phyloP scores from a whole-genome alignment of 2,797 vertebrate genomes.

The Margarornis squamiger region DNA sequence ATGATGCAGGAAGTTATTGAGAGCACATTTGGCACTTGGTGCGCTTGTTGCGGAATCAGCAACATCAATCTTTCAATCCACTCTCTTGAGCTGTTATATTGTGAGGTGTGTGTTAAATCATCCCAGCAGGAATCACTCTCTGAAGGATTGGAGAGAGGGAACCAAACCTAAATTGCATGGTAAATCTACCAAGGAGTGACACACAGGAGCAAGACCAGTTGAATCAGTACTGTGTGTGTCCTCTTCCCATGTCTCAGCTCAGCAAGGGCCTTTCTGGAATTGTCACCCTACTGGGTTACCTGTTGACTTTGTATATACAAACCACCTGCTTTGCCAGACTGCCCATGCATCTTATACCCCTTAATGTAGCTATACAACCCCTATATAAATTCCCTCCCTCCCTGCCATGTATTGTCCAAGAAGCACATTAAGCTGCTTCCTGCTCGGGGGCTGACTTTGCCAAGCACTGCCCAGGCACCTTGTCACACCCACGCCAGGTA shows the following conservation, averaged over 20 bases:
- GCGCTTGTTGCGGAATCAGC: neutral
- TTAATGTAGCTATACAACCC: neutral
- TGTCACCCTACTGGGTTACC: neutral
- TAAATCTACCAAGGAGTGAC: neutral
- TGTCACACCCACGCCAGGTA: rapidly evolving
- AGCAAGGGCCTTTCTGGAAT: neutral
- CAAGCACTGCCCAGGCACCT: neutral
- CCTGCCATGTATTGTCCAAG: neutral
- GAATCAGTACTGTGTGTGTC: neutral
- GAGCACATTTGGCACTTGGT: neutral
- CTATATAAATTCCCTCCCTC: neutral
- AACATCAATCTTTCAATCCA: slow-evolving; percentile 3
- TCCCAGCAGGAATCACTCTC: neutral
- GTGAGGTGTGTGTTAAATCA: neutral
- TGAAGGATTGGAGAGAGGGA: neutral
- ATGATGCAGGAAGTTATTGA: neutral
- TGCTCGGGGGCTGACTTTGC: neutral
- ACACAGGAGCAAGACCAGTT: neutral
- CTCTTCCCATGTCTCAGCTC: neutral
- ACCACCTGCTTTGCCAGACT: neutral
- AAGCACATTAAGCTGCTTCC: neutral
- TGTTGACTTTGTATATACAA: neutral
- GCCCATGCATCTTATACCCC: neutral
- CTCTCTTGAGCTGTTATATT: neutral
- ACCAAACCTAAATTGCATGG: neutral